These are phyloP conservation scores for Oophaga pumilio DNA, from an alignment of 2,113 vertebrate species.

Conservation along the genomic window DNA sequence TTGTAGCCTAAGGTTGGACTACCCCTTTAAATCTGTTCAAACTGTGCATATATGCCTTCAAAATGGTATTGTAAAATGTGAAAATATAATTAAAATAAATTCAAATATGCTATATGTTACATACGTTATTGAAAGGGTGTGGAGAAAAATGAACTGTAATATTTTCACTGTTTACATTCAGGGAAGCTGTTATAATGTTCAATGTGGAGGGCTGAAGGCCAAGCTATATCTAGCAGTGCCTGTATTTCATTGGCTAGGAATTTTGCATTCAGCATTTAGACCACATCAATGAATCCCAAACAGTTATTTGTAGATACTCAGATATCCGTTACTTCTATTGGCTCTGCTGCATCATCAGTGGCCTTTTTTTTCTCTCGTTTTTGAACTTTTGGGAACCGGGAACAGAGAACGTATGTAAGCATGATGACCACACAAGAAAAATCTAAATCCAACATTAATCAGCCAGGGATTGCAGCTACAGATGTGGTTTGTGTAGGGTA, in stretches of 20 bases:
- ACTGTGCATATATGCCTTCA: too few relatives aligned
- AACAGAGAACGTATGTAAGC: background rate
- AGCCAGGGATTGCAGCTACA: background rate
- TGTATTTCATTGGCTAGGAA: too few relatives aligned
- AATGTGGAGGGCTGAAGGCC: background rate
- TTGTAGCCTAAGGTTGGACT: too few relatives aligned
- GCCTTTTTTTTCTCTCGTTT: background rate
- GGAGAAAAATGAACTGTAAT: background rate
- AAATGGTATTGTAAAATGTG: too few relatives aligned
- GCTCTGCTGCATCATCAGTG: background rate
- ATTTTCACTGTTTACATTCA: background rate
- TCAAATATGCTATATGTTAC: too few relatives aligned
- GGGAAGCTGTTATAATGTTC: background rate
- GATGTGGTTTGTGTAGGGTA: background rate
- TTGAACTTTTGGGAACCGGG: background rate
- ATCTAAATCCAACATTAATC: background rate
- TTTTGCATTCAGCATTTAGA: slow-evolving; percentile 1
- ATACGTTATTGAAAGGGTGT: too few relatives aligned
- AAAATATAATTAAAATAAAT: too few relatives aligned
- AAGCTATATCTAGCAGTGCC: background rate
- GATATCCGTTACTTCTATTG: background rate
- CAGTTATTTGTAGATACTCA: slow-evolving; percentile 5
- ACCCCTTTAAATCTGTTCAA: too few relatives aligned
- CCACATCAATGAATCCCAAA: slow-evolving; percentile 24
- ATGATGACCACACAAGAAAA: background rate